Percentiles rank a stretch among this genome's conserved stretches.
Evolutionary conservation across 2,797 vertebrate species (phyloP).

Genomic region (Pseudochirops corinnae): DNA sequence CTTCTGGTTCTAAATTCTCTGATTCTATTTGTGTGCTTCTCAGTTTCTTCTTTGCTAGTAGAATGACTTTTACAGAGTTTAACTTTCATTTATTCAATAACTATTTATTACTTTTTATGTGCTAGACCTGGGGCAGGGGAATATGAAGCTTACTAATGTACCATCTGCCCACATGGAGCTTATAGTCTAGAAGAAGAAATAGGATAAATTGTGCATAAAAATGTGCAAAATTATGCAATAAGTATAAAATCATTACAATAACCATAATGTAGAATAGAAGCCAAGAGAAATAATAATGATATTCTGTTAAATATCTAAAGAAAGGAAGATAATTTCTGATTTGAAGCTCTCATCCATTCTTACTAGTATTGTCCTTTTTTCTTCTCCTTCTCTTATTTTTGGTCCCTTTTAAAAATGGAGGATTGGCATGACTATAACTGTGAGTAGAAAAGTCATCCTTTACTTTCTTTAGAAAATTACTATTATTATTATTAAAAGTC

Average conservation of each 20-base stretch:
- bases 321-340: background rate
- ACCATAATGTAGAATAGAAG: background rate
- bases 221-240: background rate
- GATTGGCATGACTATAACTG: background rate
- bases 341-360: background rate
- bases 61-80: background rate
- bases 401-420: background rate
- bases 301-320: background rate
- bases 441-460: background rate
- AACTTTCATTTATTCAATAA: background rate
- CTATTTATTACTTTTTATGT: background rate
- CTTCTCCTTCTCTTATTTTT: background rate
- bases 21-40: background rate
- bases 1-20: background rate
- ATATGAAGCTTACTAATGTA: background rate
- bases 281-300: background rate
- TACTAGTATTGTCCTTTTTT: background rate
- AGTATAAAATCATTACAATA: background rate
- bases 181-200: background rate
- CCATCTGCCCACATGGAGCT: background rate
- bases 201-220: background rate
- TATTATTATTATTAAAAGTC: background rate
- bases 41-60: background rate
- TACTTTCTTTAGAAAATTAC: background rate
- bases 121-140: background rate